Evolutionary conservation across 92 coral and sea anemone genomes (phyloP).

Genomic region (Actinernus sp.): DNA sequence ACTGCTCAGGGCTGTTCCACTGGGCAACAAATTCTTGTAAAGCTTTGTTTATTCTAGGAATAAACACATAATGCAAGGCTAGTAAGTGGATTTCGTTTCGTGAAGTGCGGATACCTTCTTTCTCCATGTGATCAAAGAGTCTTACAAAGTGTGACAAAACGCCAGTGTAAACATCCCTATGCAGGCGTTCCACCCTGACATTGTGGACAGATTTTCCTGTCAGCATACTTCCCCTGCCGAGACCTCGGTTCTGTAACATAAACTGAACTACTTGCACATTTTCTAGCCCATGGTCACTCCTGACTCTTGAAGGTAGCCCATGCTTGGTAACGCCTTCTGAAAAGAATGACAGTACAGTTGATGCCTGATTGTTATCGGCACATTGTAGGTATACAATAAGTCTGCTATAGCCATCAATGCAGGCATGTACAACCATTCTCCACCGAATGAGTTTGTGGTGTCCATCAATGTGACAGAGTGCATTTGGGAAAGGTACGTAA

Average conservation of each 20-base stretch:
- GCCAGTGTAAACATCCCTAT: constrained; percentile 31
- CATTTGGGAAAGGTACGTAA: too few relatives aligned
- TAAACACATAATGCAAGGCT: constrained; percentile 48
- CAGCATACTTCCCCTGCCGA: constrained; percentile 18
- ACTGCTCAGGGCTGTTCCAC: too few relatives aligned
- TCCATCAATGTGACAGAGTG: constrained; percentile 51
- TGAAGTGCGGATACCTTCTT: constrained; percentile 7
- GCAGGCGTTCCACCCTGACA: constrained; percentile 42
- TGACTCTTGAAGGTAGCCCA: constrained; percentile 39
- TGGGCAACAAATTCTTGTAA: too few relatives aligned
- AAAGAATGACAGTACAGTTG: constrained; percentile 44
- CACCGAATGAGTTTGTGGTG: constrained; percentile 59
- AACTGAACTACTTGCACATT: constrained; percentile 31
- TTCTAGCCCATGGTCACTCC: constrained; percentile 51
- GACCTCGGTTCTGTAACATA: constrained; percentile 21
- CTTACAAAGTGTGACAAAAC: constrained; percentile 27
- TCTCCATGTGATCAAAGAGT: constrained; percentile 42
- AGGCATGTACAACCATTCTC: constrained; percentile 56
- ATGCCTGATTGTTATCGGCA: constrained; percentile 44
- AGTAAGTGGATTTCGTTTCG: constrained; percentile 18
- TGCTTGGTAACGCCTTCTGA: constrained; percentile 15
- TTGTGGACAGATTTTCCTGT: constrained; percentile 31
- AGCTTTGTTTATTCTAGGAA: too few relatives aligned
- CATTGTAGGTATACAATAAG: constrained; percentile 45
- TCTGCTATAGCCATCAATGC: constrained; percentile 56